These are phyloP conservation scores for Nomada fucata DNA, from an alignment of 2,888 invertebrate genomes.

Conservation along the genomic window DNA sequence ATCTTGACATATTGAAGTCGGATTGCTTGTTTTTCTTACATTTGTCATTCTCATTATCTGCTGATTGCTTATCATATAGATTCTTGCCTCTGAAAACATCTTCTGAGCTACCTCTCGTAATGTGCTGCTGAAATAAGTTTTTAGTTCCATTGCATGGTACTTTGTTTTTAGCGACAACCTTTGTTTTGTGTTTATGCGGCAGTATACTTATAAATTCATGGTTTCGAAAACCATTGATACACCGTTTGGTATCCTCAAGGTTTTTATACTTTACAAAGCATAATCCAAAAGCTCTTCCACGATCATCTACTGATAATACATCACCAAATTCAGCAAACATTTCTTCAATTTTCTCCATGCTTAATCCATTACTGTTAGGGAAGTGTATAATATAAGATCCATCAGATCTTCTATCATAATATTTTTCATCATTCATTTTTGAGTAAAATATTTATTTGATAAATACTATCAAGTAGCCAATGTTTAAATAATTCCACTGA, in stretches of 20 bases:
- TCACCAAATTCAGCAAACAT: conserved; percentile 72
- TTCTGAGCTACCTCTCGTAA: accelerated
- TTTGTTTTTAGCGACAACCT: neutral
- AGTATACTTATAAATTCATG: conserved; percentile 43
- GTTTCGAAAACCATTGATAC: conserved; percentile 48
- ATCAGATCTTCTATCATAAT: conserved; percentile 24
- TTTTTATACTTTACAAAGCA: conserved; percentile 70
- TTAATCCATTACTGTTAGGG: conserved; percentile 31
- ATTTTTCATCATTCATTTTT: conserved; percentile 45
- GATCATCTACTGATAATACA: conserved; percentile 54
- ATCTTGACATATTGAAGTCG: neutral
- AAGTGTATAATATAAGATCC: conserved; percentile 51
- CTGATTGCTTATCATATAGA: too few species aligned
- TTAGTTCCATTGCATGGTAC: neutral
- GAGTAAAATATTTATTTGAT: neutral
- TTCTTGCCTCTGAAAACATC: neutral
- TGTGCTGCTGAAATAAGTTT: neutral
- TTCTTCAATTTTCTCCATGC: conserved; percentile 45
- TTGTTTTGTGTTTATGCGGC: conserved; percentile 38
- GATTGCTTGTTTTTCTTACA: neutral
- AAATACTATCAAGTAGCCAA: neutral
- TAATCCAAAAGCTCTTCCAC: conserved; percentile 67
- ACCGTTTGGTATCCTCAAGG: conserved; percentile 57
- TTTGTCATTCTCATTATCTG: neutral
- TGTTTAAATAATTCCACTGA: neutral